These are phyloP conservation scores for Prionailurus viverrinus DNA, from an alignment of 2,113 vertebrate species.

Conservation along the genomic window DNA sequence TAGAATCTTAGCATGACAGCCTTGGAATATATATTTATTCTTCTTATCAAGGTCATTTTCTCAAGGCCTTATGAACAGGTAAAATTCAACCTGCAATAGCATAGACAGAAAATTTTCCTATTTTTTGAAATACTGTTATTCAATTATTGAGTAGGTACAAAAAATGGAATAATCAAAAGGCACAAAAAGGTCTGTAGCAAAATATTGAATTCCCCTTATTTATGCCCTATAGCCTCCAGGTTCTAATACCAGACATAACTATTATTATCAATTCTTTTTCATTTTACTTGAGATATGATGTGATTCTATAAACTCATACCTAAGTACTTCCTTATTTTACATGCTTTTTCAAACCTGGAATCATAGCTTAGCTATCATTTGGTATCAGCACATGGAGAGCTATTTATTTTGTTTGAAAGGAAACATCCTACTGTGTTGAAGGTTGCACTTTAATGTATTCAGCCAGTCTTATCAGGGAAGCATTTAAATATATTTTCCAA, in stretches of 20 bases:
- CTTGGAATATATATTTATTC: background rate
- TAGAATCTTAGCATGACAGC: background rate
- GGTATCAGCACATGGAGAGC: background rate
- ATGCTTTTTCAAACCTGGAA: background rate
- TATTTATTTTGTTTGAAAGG: background rate
- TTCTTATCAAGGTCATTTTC: background rate
- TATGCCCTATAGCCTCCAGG: accelerated
- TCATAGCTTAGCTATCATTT: background rate
- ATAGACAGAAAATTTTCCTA: background rate
- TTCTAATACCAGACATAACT: background rate
- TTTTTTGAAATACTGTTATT: background rate
- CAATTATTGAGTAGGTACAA: background rate
- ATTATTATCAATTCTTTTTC: background rate
- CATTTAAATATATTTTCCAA: background rate
- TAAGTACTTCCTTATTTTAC: background rate
- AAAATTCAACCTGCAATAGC: background rate
- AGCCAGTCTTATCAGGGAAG: background rate
- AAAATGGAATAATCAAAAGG: background rate
- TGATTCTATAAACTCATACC: background rate
- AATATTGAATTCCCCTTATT: background rate
- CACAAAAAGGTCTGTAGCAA: background rate
- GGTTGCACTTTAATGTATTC: background rate
- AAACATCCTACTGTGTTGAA: background rate
- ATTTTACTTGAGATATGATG: background rate
- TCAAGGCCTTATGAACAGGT: background rate